Evolutionary conservation across 2,888 invertebrate species (phyloP).

Genomic region (Luperina nickerlii): DNA sequence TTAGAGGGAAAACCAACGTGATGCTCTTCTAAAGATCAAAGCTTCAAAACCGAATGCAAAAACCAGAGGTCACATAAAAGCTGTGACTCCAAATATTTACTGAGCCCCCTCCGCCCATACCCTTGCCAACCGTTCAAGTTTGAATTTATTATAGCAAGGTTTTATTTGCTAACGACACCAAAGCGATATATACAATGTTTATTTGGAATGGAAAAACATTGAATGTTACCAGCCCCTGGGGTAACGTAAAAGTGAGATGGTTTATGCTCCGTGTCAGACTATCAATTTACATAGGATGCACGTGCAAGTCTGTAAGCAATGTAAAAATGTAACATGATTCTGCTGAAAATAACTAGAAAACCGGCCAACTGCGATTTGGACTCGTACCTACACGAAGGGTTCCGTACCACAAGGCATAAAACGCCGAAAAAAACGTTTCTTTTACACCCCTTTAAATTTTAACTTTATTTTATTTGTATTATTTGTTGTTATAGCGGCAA

Average conservation of each 20-base stretch:
- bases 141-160: not conserved
- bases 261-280: constrained; percentile 1
- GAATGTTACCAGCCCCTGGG: not conserved
- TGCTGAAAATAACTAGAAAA: not conserved
- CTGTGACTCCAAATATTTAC: not conserved
- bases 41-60: not conserved
- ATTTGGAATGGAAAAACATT: not conserved
- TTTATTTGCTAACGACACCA: not conserved
- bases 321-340: not conserved
- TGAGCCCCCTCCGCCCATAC: not conserved
- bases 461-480: too few relatives aligned
- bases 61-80: not conserved
- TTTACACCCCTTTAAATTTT: too few relatives aligned
- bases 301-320: not conserved
- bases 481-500: too few relatives aligned
- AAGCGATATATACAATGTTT: not conserved
- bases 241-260: not conserved
- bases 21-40: too few relatives aligned
- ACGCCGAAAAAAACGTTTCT: too few relatives aligned
- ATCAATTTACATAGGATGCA: not conserved
- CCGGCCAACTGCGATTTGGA: too few relatives aligned
- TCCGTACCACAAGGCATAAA: too few relatives aligned
- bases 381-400: too few relatives aligned
- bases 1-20: too few relatives aligned
- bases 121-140: not conserved